Percentiles rank a stretch among this genome's conserved stretches.
These are phyloP conservation scores for Coendou prehensilis DNA, from an alignment of 2,797 vertebrate species.

Conservation along the genomic window DNA sequence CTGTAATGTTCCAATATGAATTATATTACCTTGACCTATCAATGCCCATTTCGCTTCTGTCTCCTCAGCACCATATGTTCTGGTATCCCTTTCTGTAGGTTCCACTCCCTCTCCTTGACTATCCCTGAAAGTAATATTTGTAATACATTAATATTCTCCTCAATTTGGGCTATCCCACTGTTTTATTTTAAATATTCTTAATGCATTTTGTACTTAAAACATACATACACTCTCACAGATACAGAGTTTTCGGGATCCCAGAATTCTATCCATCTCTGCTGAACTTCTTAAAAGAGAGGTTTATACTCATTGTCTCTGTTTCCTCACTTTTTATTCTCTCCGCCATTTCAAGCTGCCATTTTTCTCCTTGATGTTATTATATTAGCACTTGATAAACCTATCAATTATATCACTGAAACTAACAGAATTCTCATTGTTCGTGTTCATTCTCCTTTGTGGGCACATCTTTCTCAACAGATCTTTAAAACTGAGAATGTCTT, in stretches of 20 bases:
- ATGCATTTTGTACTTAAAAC: not conserved
- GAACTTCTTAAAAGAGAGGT: not conserved
- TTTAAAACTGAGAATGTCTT: not conserved
- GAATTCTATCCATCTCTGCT: not conserved
- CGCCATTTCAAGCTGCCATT: not conserved
- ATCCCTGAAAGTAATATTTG: not conserved
- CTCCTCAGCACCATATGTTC: not conserved
- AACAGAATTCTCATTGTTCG: not conserved
- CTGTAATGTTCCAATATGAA: not conserved
- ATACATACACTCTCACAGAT: not conserved
- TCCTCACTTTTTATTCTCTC: not conserved
- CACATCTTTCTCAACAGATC: not conserved
- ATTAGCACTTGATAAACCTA: not conserved
- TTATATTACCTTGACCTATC: not conserved
- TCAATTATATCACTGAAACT: not conserved
- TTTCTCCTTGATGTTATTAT: not conserved
- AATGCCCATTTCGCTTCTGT: not conserved
- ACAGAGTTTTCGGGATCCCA: not conserved
- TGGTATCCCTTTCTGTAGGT: not conserved
- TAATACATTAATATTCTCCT: not conserved
- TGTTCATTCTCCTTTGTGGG: not conserved
- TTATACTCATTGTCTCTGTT: not conserved
- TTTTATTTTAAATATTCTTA: not conserved
- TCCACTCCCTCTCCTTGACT: not conserved
- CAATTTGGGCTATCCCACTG: not conserved